Base-by-base conservation (phyloP, 1,140 invertebrate species). In the Hydropsyche tenuis region DNA sequence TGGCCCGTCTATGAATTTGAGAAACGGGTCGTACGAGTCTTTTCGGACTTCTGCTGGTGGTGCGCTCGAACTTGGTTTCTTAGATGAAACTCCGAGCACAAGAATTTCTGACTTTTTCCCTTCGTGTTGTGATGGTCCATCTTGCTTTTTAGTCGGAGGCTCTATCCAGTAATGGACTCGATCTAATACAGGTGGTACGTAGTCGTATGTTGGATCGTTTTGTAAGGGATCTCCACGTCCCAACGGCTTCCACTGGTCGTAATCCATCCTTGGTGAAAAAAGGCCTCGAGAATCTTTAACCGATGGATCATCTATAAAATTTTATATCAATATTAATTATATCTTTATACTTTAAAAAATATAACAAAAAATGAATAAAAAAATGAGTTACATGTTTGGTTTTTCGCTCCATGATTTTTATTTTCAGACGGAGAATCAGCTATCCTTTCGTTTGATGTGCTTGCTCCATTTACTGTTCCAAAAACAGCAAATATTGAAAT, bases 201-300 rank as follows among this genome's bases (percentile, higher is more conserved):
- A 93, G 78, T 93, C 91, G 78, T 90, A 93, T 1, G 92, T 93
- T 0, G 92, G 92, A 81, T 93, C 92, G 78, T 93, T 93, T 77
- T 92, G 91, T 22, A 93, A 79, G 0, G 92, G 92, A 81, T 93
- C 91, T 0, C 91, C 91, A 43, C 90, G 87, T 6, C 91, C 92
- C 27, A 88, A 84, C 1, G 92, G 92, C 71, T 90, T 92, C 92
- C 92, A 93, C 80, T 93, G 90, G 63, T 88, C 87, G 79, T 91
- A 92, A 76, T 92, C 89, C 88, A 92, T 90, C 20, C 89, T 83
- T 0, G 90, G 90, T 0, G 89, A 88, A 76, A 91, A 89, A 63
- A 90, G 75, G 9, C 84, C 79, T 51, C 82, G 69, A 27, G 75
- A 77, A 69, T 81, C 79, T 75, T 81, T 81, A 0, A 62, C 46